Evolutionary conservation across 1,140 invertebrate species (phyloP).

Genomic region (Pogonus chalceus): DNA sequence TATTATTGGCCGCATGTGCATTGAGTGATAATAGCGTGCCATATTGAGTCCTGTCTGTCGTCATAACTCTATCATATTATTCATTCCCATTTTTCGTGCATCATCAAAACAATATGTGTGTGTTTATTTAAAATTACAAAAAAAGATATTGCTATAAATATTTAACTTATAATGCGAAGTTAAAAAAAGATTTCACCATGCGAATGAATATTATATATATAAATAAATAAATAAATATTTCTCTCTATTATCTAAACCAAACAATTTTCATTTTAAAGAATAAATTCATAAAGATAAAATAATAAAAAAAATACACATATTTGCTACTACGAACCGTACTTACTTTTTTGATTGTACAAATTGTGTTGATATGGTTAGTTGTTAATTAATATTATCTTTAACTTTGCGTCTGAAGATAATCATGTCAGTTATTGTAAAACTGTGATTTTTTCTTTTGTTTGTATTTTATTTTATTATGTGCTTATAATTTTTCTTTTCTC

Average conservation of each 20-base stretch:
- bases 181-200: constrained; percentile 18
- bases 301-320: constrained; percentile 22
- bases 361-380: constrained; percentile 26
- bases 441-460: constrained; percentile 6
- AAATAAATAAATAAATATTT: not conserved
- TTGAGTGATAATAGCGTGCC: constrained; percentile 31
- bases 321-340: constrained; percentile 36
- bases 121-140: constrained; percentile 8
- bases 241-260: constrained; percentile 24
- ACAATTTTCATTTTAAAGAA: constrained; percentile 11
- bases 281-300: constrained; percentile 11
- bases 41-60: constrained; percentile 24
- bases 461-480: not conserved
- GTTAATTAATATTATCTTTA: constrained; percentile 20
- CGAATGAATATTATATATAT: constrained; percentile 8
- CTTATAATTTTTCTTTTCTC: not conserved
- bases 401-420: constrained; percentile 25
- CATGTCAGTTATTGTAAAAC: not conserved
- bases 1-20: constrained; percentile 25
- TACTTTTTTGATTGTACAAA: constrained; percentile 35
- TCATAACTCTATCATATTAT: constrained; percentile 17
- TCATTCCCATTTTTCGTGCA: constrained; percentile 11
- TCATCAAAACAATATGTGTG: constrained; percentile 18
- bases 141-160: constrained; percentile 26
- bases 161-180: constrained; percentile 20